phyloP scores from a whole-genome alignment of 2,113 vertebrate genomes.

The Chaenogobius annularis region DNA sequence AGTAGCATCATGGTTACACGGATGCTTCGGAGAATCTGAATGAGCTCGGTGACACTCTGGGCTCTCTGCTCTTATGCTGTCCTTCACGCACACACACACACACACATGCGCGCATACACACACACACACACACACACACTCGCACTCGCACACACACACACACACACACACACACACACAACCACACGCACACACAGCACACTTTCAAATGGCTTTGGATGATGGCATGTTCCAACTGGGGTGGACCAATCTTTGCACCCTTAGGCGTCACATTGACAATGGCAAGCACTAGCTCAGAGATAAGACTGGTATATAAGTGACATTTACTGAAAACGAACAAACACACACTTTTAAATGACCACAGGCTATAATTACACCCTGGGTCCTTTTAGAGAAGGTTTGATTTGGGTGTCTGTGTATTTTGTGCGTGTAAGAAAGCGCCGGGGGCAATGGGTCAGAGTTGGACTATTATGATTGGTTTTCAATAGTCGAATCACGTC shows the following conservation, averaged over 20 bases:
- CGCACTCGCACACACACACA: conserved; percentile 19
- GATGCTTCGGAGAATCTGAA: conserved; percentile 72
- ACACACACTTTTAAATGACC: conserved; percentile 36
- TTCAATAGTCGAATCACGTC: conserved; percentile 39
- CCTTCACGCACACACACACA: conserved; percentile 46
- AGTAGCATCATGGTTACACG: conserved; percentile 64
- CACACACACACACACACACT: conserved; percentile 21
- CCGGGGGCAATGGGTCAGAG: conserved; percentile 46
- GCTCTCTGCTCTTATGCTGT: conserved; percentile 59
- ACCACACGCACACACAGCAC: conserved; percentile 22
- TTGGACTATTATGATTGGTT: conserved; percentile 33
- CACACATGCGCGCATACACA: conserved; percentile 23
- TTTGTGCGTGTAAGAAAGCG: conserved; percentile 13
- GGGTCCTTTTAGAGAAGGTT: conserved; percentile 29
- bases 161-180: conserved; percentile 15
- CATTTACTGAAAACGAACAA: conserved; percentile 70
- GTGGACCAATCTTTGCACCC: conserved; percentile 38
- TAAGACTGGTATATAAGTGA: conserved; percentile 71
- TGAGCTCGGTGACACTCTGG: conserved; percentile 70
- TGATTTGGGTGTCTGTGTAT: conserved; percentile 12
- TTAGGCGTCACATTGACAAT: conserved; percentile 53
- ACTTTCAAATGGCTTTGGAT: conserved; percentile 36
- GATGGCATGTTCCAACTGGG: conserved; percentile 39
- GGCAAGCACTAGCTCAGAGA: conserved; percentile 57
- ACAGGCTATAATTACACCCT: conserved; percentile 47